A percentile compares a stretch with the other conserved stretches of the same genome.
Evolutionary conservation across 2,888 invertebrate species (phyloP).

Genomic region (Kryphioiulus occultus): DNA sequence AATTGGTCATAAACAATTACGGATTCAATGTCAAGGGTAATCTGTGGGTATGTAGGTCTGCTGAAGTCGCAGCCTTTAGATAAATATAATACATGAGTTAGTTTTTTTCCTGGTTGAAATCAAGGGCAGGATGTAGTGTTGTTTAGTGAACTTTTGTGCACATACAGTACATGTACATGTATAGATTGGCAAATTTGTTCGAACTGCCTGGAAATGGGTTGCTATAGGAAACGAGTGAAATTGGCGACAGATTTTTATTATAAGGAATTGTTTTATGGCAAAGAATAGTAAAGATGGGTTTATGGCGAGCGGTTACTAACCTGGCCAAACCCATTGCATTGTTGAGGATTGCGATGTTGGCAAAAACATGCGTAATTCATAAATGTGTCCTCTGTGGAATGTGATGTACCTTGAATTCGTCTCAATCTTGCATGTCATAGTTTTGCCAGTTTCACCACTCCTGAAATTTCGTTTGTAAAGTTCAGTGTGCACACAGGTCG

Average conservation of each 20-base stretch:
- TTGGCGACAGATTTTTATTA: no score
- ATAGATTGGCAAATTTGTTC: no score
- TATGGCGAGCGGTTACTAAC: not conserved
- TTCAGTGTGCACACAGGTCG: not conserved
- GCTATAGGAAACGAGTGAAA: no score
- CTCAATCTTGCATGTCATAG: constrained; percentile 2
- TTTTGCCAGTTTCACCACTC: not conserved
- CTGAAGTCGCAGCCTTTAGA: not conserved
- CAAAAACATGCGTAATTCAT: constrained; percentile 4
- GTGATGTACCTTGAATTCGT: constrained; percentile 5
- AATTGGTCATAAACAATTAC: not conserved
- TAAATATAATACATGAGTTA: not conserved
- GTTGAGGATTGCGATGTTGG: not conserved
- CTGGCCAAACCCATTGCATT: not conserved
- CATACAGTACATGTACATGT: no score
- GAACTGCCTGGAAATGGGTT: no score
- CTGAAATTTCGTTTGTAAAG: not conserved
- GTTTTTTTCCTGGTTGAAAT: not conserved
- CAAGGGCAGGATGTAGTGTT: not conserved
- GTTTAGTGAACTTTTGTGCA: no score
- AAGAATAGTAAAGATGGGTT: not conserved
- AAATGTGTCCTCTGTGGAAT: not conserved
- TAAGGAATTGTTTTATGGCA: no score
- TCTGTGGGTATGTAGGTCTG: not conserved
- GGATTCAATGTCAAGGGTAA: not conserved